These are phyloP conservation scores for Edolisoma coerulescens DNA, from an alignment of 2,113 vertebrate genomes.

Conservation along the genomic window DNA sequence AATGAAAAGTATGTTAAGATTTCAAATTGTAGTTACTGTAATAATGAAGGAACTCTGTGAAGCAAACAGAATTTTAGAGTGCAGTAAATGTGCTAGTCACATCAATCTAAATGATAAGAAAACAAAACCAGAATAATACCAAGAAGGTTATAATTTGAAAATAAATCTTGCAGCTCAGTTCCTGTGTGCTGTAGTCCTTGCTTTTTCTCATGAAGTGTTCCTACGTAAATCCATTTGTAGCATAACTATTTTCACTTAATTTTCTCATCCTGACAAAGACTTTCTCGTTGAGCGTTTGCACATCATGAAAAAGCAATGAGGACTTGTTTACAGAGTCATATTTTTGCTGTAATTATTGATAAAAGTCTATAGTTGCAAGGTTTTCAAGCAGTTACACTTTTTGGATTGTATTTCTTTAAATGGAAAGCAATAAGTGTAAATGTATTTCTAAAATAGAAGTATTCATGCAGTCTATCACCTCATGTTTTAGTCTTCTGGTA, in stretches of 20 bases:
- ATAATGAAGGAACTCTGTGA: neutral
- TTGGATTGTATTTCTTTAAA: neutral
- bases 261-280: neutral
- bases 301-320: neutral
- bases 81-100: neutral
- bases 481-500: neutral
- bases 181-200: neutral
- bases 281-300: neutral
- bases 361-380: neutral
- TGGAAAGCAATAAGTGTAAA: neutral
- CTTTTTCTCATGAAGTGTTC: neutral
- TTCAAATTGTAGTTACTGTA: neutral
- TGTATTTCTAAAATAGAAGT: neutral
- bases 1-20: neutral
- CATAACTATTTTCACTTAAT: neutral
- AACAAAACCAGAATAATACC: neutral
- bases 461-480: neutral
- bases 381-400: neutral
- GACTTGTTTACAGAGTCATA: neutral
- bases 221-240: neutral
- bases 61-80: neutral
- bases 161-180: neutral
- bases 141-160: neutral
- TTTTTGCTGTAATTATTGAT: neutral
- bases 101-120: neutral